Conservation (phyloP, 2,888 invertebrate genomes). For the Calameuta filiformis region DNA sequence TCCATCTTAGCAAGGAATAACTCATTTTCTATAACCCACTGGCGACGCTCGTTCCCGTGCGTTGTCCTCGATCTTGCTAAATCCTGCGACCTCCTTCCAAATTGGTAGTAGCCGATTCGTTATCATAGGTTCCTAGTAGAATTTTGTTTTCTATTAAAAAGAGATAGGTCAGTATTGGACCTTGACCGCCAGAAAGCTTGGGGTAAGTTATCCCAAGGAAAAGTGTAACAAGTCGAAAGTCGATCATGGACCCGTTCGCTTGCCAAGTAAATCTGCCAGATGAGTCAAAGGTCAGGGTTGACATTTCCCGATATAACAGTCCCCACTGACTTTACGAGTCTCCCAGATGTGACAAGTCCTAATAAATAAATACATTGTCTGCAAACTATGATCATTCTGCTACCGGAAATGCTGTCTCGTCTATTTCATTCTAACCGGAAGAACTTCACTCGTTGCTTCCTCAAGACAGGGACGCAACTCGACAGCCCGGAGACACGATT, state of each 20-base stretch:
- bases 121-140: too few relatives aligned
- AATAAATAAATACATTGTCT: neutral
- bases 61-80: neutral
- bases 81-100: too few relatives aligned
- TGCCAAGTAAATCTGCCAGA: neutral
- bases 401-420: neutral
- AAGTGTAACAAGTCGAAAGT: neutral
- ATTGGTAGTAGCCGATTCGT: too few relatives aligned
- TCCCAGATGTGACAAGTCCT: neutral
- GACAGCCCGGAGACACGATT: conserved; percentile 21
- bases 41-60: neutral
- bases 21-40: neutral
- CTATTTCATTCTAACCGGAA: neutral
- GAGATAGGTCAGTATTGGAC: too few relatives aligned
- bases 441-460: neutral
- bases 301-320: neutral
- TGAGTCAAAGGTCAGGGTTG: neutral
- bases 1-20: neutral
- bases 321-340: neutral
- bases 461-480: neutral
- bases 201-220: neutral
- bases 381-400: neutral
- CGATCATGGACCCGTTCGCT: neutral
- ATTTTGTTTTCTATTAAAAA: too few relatives aligned
- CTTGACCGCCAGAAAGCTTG: too few relatives aligned